Evolutionary conservation across 2,888 invertebrate genomes (phyloP), one percentile per base, ranked within the genome.

Genomic region (Coelopa pilipes): DNA sequence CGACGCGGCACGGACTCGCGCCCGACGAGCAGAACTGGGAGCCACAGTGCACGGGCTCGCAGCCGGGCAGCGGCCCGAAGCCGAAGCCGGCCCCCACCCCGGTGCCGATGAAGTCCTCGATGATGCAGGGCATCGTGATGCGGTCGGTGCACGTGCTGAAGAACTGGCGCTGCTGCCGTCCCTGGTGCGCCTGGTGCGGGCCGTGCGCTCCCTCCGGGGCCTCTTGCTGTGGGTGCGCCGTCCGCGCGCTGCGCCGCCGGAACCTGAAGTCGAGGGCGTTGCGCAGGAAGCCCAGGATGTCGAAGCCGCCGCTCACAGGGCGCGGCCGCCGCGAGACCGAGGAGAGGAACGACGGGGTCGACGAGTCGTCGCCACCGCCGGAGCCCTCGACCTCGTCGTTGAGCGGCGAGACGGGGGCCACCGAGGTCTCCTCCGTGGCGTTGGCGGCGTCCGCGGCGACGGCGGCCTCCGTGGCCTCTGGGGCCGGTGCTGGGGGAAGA

Each of bases 21-120:
- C 89, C 82, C 47, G 90, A 84, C 65, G 90, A 85, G 81, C 95
- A 95, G 79, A 95, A 90, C 0, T 91, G 91, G 78, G 88, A 90
- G 3, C 95, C 95, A 85, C 95, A 95, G 82, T 94, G 94, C 62
- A 93, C 91, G 7, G 94, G 91, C 83, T 93, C 93, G 83, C 95
- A 95, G 11, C 92, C 84, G 0, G 87, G 86, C 53, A 86, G 62
- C 0, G 83, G 90, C 13, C 73, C 70, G 24, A 71, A 73, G 0
- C 84, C 83, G 62, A 83, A 76, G 0, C 86, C 86, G 4, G 34
- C 34, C 34, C 34, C n/a, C n/a, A n/a, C n/a, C n/a, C n/a, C n/a
- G n/a, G n/a, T n/a, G 89, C 92, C 92, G 75, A 95, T 90, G 82
- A 95, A 93, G 83, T 95, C 95, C 82, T 95, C 95, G 72, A 93